These are phyloP conservation scores for Cyanoderma ruficeps DNA, from an alignment of 2,113 vertebrate genomes.

Conservation along the genomic window DNA sequence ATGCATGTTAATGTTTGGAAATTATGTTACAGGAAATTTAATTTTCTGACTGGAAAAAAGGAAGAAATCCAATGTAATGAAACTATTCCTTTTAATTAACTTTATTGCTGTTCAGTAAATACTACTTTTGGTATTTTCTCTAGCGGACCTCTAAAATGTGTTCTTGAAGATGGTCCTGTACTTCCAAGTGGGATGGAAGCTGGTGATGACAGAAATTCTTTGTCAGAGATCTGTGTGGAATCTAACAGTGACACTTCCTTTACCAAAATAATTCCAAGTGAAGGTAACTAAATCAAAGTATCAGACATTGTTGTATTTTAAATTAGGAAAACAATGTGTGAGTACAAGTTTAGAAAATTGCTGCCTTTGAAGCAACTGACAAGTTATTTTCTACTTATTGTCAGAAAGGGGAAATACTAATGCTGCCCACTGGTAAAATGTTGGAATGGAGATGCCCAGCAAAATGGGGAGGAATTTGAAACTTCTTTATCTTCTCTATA, in stretches of 20 bases:
- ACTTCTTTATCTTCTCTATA: background rate
- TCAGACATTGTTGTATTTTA: background rate
- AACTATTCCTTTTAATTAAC: background rate
- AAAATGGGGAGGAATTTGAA: background rate
- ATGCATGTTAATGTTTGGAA: background rate
- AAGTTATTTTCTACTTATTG: background rate
- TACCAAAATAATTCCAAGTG: background rate
- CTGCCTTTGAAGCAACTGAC: background rate
- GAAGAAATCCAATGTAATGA: background rate
- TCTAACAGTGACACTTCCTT: background rate
- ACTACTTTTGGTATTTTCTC: background rate
- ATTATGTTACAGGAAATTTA: background rate
- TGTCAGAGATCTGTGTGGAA: background rate
- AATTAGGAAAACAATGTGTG: background rate
- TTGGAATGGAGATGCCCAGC: background rate
- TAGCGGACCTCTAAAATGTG: slow-evolving; percentile 34
- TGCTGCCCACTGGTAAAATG: background rate
- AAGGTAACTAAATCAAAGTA: slow-evolving; percentile 41
- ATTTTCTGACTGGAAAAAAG: background rate
- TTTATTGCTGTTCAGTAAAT: background rate
- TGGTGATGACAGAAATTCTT: background rate
- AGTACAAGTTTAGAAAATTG: background rate
- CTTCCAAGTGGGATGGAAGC: background rate
- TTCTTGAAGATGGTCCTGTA: background rate
- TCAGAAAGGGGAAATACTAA: background rate